Evolutionary conservation across 2,797 vertebrate species (phyloP), one percentile per base, ranked within the genome.

Genomic region (Acanthiza pusilla): DNA sequence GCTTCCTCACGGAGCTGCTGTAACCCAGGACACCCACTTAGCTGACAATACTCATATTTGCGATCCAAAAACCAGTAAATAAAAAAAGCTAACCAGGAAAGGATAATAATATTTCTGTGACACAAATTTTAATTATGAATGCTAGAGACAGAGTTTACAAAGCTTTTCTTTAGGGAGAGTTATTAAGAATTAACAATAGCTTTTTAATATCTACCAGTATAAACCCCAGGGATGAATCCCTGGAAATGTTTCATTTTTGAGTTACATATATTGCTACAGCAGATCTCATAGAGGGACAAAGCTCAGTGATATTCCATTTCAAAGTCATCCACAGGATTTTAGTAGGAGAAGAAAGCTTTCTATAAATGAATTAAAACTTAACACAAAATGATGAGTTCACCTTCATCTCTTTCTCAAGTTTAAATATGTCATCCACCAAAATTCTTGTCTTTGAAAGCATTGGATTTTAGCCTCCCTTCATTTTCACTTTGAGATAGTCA

Each of bases 1-100:
- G 99, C 99, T 96, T 99, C 99, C 4, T 98, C 98, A 57, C 99
- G 99, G 53, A 99, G 97, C 60, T 99, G 98, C 79, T 99, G 47
- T 20, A 85, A 76, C 19, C n/a, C 62, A 29, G 40, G 11, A 54
- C 40, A 87, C 57, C 9, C 26, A 81, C 22, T 36, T 4, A 70
- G n/a, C 20, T 63, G 57, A 63, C 36, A 83, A 30, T n/a, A 63
- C 16, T 71, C 5, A 7, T 36, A 32, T 53, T 63, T 75, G 25
- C 17, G 43, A 66, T 29, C 8, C 36, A 11, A 57, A 45, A 23
- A 13, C 13, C 29, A 36, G 12, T 32, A n/a, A 25, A 63, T 53
- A 18, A 6, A 5, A 45, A 16, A 34, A 47, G 8, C 19, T 50
- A 53, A 67, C 23, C 34, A 84, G 20, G 48, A 60, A 79, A 27